Percentiles rank a stretch among this genome's conserved stretches.
Conservation (phyloP, 2,113 vertebrate genomes). For the Sisor rabdophorus region DNA sequence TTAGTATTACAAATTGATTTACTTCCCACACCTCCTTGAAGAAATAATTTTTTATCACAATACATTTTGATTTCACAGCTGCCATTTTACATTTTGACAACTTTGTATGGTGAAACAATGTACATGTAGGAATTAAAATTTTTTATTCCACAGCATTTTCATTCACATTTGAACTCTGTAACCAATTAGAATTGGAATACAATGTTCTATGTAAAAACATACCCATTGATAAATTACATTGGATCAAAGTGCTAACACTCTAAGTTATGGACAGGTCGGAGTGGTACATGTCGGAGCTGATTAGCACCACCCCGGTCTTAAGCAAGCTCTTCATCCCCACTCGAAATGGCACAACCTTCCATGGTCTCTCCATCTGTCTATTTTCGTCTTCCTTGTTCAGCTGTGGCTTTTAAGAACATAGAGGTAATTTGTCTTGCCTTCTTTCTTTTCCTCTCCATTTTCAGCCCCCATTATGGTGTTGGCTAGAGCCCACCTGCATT, state of each 20-base stretch:
- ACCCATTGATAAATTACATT: too few species aligned
- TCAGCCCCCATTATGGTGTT: slow-evolving; percentile 43
- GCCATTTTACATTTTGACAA: too few species aligned
- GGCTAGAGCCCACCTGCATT: slow-evolving; percentile 46
- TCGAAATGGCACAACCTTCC: slow-evolving; percentile 48
- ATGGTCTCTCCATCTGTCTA: slow-evolving; percentile 42
- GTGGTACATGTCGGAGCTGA: slow-evolving; percentile 50
- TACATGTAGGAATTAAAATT: too few species aligned
- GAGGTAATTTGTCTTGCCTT: slow-evolving; percentile 53
- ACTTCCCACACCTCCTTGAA: too few species aligned
- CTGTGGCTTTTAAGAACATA: slow-evolving; percentile 34
- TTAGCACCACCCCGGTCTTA: slow-evolving; percentile 53
- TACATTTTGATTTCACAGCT: too few species aligned
- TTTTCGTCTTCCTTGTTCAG: slow-evolving; percentile 41
- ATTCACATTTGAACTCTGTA: too few species aligned
- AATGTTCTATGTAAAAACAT: too few species aligned
- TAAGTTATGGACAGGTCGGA: slow-evolving; percentile 20
- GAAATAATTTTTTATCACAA: too few species aligned
- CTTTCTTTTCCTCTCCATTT: slow-evolving; percentile 31
- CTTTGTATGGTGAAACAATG: too few species aligned
- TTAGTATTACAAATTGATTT: too few species aligned
- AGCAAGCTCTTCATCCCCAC: slow-evolving; percentile 58
- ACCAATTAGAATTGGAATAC: too few species aligned
- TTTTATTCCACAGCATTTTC: too few species aligned
- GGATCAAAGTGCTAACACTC: neutral